Base-by-base conservation (phyloP, 2,888 invertebrate genomes). In the Oscheius onirici region DNA sequence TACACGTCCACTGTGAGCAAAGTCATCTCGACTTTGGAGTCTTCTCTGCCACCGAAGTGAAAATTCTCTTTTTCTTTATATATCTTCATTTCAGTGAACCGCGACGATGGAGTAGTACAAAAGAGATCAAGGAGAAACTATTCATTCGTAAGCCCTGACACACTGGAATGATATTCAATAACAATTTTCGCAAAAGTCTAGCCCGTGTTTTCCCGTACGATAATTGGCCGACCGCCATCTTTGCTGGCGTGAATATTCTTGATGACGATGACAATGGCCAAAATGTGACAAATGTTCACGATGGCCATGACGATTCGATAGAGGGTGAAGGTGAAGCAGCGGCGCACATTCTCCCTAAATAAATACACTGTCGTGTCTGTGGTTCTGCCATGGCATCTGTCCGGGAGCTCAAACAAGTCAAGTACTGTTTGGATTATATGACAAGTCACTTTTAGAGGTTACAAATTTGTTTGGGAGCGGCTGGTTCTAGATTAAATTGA, bases 291-390 rank as follows among this genome's bases (percentile, higher is more conserved):
- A 52, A 86, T 75, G 72, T 87, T 87, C 57, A 87, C 87, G 55
- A 86, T 63, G 51, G 88, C 73, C 87, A 87, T 87, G 52, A 77
- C 76, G 49, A 81, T 68, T 11, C 87, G 74, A 71, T 87, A 86
- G 20, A 77, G 69, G n/a, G 81, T 87, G 65, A 86, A 74, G 1
- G 81, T 77, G 80, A 85, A 85, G 69, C 84, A 84, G 10, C 87
- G 83, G 10, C 87, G 83, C 11, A 86, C 69, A 70, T 87, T 87
- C 76, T 88, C 87, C 63, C 86, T 85, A 72, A 54, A 66, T n/a
- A 34, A 34, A 6, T 34, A 6, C 26, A 26, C 55, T 26, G 26
- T 24, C n/a, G n/a, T n/a, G n/a, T n/a, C n/a, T n/a, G n/a, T n/a
- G n/a, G n/a, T n/a, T n/a, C n/a, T n/a, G n/a, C n/a, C n/a, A n/a